Percentiles rank a stretch among this genome's conserved stretches.
These are phyloP conservation scores for Anoplopoma fimbria DNA, from an alignment of 2,113 vertebrate genomes.

Conservation along the genomic window DNA sequence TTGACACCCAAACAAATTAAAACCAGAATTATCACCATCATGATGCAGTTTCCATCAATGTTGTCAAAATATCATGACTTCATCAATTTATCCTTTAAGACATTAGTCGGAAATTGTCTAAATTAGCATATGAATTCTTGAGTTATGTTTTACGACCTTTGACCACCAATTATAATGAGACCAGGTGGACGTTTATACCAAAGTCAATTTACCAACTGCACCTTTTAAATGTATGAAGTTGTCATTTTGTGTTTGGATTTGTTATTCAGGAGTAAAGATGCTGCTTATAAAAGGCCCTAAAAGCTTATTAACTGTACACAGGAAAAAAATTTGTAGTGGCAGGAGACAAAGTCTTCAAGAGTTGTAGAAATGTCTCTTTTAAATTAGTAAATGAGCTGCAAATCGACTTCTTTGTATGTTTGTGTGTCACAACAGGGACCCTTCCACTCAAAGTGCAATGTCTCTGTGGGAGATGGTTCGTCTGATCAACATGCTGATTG, in stretches of 20 bases:
- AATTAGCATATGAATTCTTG: background rate
- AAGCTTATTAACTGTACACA: background rate
- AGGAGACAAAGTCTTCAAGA: background rate
- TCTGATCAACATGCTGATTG: constrained; percentile 92
- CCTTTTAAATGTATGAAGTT: background rate
- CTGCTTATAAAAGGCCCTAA: background rate
- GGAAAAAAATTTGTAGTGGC: background rate
- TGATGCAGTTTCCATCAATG: no score
- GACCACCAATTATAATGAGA: background rate
- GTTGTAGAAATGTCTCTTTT: background rate
- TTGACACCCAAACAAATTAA: no score
- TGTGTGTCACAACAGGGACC: constrained; percentile 82
- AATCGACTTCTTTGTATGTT: background rate
- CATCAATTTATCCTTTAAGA: background rate
- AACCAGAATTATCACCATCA: no score
- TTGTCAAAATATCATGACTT: background rate
- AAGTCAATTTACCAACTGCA: background rate
- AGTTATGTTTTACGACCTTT: background rate
- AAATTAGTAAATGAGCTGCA: background rate
- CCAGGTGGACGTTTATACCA: background rate
- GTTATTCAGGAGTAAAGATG: background rate
- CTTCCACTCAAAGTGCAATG: constrained; percentile 71
- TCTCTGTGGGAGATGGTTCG: constrained; percentile 94
- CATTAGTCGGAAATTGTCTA: background rate
- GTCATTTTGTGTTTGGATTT: background rate